Conservation (phyloP, 2,888 invertebrate species). For the Archaeoteleia sp. region DNA sequence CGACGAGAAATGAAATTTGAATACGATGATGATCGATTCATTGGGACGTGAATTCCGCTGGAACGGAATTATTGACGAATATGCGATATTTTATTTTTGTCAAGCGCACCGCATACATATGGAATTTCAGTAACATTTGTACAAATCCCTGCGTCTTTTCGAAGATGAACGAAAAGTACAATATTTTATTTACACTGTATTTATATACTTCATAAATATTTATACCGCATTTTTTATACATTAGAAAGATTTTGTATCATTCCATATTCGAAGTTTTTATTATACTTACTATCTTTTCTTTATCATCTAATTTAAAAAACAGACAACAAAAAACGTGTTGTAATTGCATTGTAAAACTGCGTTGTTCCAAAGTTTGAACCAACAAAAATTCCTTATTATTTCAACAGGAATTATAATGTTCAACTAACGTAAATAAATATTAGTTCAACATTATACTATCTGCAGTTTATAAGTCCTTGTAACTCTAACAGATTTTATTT, state of each 20-base stretch:
- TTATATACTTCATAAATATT: slow-evolving; percentile 15
- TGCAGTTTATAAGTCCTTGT: no score
- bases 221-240: slow-evolving; percentile 2
- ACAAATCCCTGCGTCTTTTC: slow-evolving; percentile 11
- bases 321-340: no score
- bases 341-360: no score
- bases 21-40: slow-evolving; percentile 4
- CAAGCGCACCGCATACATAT: slow-evolving; percentile 18
- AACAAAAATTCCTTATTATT: no score
- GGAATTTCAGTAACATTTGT: slow-evolving; percentile 4
- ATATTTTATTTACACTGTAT: slow-evolving; percentile 9
- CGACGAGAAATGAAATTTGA: slow-evolving; percentile 13
- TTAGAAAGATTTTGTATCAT: not conserved
- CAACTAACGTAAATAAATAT: no score
- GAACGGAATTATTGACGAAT: slow-evolving; percentile 31
- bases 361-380: not conserved
- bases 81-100: slow-evolving; percentile 26
- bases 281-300: not conserved
- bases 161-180: slow-evolving; percentile 3
- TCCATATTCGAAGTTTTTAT: not conserved
- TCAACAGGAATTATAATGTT: no score
- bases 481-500: no score
- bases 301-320: no score
- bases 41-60: no score
- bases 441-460: no score